A percentile compares a stretch with the other conserved stretches of the same genome.
These are phyloP conservation scores for Criorhina ranunculi DNA, from an alignment of 2,888 invertebrate species.

Conservation along the genomic window DNA sequence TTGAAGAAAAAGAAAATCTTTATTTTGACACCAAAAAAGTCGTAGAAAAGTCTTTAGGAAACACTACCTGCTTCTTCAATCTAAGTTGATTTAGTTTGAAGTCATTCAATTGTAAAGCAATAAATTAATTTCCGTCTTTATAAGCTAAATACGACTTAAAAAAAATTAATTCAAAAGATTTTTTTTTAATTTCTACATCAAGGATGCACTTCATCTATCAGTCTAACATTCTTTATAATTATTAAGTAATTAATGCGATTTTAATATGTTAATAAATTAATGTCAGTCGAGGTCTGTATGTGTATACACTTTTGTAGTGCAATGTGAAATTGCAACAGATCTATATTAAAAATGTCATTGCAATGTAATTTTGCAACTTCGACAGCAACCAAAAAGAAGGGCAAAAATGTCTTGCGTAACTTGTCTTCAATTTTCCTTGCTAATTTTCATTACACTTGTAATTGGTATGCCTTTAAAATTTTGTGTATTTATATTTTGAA, in stretches of 20 bases:
- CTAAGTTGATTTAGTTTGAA: no score
- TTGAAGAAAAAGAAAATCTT: no score
- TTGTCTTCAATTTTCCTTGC: constrained; percentile 4
- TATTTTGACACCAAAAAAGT: no score
- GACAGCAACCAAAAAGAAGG: constrained; percentile 45
- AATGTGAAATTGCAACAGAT: constrained; percentile 57
- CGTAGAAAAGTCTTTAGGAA: no score
- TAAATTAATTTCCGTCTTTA: no score
- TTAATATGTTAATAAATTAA: constrained; percentile 70
- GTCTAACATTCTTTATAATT: constrained; percentile 50
- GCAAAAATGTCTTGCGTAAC: constrained; percentile 44
- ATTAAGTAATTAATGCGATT: constrained; percentile 67
- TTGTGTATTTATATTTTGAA: constrained; percentile 3
- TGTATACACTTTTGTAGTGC: constrained; percentile 41
- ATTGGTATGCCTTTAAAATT: not conserved
- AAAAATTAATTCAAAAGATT: not conserved
- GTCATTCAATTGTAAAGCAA: no score
- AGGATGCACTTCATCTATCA: constrained; percentile 39
- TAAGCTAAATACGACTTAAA: no score
- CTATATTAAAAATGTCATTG: constrained; percentile 54
- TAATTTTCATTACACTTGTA: not conserved
- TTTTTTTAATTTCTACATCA: constrained; percentile 12
- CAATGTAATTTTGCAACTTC: constrained; percentile 65
- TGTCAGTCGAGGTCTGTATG: constrained; percentile 39
- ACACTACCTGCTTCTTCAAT: no score